Percentiles rank a stretch among this genome's conserved stretches.
These are phyloP conservation scores for Hyperopisus bebe DNA, from an alignment of 2,113 vertebrate species.

Conservation along the genomic window DNA sequence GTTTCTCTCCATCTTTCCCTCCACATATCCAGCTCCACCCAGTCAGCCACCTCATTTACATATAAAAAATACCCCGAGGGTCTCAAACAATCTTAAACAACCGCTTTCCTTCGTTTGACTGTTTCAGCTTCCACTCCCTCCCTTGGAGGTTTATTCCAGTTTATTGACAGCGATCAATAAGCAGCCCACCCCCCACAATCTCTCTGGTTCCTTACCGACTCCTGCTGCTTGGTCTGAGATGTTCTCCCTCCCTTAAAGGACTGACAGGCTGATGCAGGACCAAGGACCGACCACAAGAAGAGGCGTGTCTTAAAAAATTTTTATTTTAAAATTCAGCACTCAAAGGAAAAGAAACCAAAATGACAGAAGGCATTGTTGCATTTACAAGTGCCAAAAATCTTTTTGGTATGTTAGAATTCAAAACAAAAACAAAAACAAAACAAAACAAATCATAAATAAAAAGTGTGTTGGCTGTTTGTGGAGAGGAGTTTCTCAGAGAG, in stretches of 20 bases:
- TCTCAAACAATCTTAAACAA: neutral
- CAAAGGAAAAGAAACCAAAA: slow-evolving; percentile 71
- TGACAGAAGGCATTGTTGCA: slow-evolving; percentile 75
- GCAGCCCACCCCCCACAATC: neutral
- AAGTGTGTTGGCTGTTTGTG: slow-evolving; percentile 53
- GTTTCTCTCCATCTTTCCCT: neutral
- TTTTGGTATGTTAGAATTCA: slow-evolving; percentile 46
- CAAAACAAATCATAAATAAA: slow-evolving; percentile 44
- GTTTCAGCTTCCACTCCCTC: neutral
- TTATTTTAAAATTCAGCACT: slow-evolving; percentile 83
- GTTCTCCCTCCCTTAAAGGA: neutral
- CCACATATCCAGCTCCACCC: neutral
- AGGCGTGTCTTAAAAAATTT: slow-evolving; percentile 27
- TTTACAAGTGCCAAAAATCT: slow-evolving; percentile 77
- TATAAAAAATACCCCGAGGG: neutral
- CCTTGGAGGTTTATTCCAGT: neutral
- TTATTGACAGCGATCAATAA: neutral
- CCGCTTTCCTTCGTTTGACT: neutral
- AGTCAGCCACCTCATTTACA: neutral
- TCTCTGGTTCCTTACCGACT: neutral
- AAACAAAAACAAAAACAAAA: slow-evolving; percentile 29
- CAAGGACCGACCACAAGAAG: neutral
- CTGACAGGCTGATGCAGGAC: neutral
- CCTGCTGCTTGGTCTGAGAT: neutral
- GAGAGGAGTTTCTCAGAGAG: slow-evolving; percentile 64